Base-by-base conservation (phyloP, 1,140 invertebrate genomes). In the Dreissena rostriformis region DNA sequence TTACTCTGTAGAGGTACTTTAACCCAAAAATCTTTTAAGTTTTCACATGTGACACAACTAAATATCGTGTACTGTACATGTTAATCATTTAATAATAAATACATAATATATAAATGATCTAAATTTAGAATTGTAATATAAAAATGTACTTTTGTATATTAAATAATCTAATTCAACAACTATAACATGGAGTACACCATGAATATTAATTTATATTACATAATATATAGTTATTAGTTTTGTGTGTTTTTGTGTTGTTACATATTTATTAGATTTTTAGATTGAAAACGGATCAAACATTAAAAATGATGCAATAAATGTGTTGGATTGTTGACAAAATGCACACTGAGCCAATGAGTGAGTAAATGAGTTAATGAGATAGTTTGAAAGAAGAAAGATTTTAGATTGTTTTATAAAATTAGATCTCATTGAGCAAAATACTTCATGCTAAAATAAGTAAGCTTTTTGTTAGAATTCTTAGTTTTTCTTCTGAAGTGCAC, bases 201-300 rank as follows among this genome's bases (percentile, higher is more conserved):
- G 17, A 61, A n/a, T 61, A 61, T 61, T 61, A 61, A 61, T 19
- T 61, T 61, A 61, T 61, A 61, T n/a, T 61, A 61, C 22, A 61
- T 61, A 61, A 61, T 79, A 79, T 82, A 82, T 82, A 82, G 71
- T 75, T 68, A 74, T 57, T 82, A 82, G 80, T 82, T 82, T 53
- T 22, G 80, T 82, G 80, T 82, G 80, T 82, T 82, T 68, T 82
- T 82, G 80, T 82, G 80, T 82, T 82, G 72, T 82, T 82, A 77
- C 49, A 79, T 82, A 82, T 82, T 82, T 82, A 74, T 74, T 82
- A 74, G 72, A 75, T 82, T 82, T 73, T 68, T 75, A 82, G 71
- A 71, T 71, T 82, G 55, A 51, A 65, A 75, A 51, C 67, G 39
- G 49, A 73, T 55, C 70, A 82, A 82, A 51, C 28, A 57, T 53